Conservation (phyloP, 2,797 vertebrate genomes). For the Tokudaia muenninki region DNA sequence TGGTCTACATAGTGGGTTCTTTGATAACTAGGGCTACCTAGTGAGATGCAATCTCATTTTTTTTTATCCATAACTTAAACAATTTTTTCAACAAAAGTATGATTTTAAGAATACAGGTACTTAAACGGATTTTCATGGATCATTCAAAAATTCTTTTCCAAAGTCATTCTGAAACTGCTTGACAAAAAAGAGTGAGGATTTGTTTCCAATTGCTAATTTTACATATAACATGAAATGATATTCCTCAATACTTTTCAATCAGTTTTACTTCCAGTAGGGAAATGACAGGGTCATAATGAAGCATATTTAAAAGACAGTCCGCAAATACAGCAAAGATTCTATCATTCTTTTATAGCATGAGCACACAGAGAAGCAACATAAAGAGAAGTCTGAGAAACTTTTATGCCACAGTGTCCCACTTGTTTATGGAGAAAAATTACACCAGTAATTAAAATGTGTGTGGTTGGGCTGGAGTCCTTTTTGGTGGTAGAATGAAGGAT, state of each 20-base stretch:
- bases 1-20: not conserved
- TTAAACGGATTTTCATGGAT: not conserved
- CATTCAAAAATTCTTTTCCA: not conserved
- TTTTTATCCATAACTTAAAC: not conserved
- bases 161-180: not conserved
- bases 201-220: not conserved
- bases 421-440: not conserved
- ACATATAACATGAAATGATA: not conserved
- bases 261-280: not conserved
- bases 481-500: not conserved
- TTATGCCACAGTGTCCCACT: not conserved
- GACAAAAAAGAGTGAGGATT: not conserved
- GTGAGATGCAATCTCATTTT: not conserved
- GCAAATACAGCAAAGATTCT: not conserved
- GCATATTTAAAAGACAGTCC: not conserved
- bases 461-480: too few species aligned
- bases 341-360: not conserved
- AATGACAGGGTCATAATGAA: not conserved
- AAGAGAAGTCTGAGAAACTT: not conserved
- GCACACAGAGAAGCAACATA: not conserved
- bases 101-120: not conserved
- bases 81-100: not conserved
- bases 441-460: not conserved
- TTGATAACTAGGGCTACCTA: not conserved
- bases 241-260: not conserved